phyloP scores from a whole-genome alignment of 2,888 invertebrate genomes.

The Kryphioiulus occultus region DNA sequence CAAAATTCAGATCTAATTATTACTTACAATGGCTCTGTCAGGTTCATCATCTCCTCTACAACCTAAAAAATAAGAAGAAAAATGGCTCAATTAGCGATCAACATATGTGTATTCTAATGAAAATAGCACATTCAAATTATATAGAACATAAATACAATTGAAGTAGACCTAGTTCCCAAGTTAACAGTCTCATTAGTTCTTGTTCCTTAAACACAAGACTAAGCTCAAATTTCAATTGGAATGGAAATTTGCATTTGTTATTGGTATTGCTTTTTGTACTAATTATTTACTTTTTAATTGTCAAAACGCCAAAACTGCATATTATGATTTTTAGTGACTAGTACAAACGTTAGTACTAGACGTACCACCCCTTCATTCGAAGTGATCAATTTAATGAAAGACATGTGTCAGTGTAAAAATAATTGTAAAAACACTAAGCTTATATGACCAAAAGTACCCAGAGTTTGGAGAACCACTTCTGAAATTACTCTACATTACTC shows the following conservation, averaged over 20 bases:
- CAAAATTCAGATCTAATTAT: background rate
- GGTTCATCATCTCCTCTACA: conserved; percentile 56
- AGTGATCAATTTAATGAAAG: too few relatives aligned
- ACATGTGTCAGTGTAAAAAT: too few relatives aligned
- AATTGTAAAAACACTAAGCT: too few relatives aligned
- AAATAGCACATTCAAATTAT: background rate
- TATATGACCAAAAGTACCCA: too few relatives aligned
- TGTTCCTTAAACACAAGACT: background rate
- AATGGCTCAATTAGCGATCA: background rate
- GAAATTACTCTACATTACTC: too few relatives aligned
- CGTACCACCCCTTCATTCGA: too few relatives aligned
- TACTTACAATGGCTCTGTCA: conserved; percentile 56
- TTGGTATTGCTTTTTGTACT: background rate
- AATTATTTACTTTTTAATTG: background rate
- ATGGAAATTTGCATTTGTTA: background rate
- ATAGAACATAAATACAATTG: background rate
- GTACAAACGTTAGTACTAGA: too few relatives aligned
- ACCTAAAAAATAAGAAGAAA: conserved; percentile 55
- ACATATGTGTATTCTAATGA: background rate
- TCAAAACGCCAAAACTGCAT: background rate
- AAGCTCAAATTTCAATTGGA: background rate
- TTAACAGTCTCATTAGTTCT: background rate
- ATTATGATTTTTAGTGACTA: too few relatives aligned
- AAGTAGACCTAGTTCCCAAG: background rate
- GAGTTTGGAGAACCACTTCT: too few relatives aligned